Base-by-base conservation (phyloP, 2,797 vertebrate genomes). In the Paguma larvata region DNA sequence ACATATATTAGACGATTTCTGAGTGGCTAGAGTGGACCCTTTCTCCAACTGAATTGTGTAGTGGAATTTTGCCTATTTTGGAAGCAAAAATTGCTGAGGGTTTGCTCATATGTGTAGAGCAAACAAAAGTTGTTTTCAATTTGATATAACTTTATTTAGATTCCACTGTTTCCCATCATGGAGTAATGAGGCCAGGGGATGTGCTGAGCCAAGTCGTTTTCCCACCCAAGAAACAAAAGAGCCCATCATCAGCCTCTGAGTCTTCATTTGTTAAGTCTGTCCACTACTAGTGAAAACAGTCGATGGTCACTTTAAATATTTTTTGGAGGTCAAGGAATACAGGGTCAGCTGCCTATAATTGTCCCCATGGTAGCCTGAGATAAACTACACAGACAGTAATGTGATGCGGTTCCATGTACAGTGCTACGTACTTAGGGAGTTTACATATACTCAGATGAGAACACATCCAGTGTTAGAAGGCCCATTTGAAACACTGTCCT, bases 111-210 rank as follows among this genome's bases (percentile, higher is more conserved):
- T 27, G 14, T n/a, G 4, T 83, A 59, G 89, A 91, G 13, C 78
- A 86, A 95, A 86, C 38, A 75, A 85, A 79, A 53, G 5, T 62
- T 97, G 62, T 86, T 97, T 94, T 95, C 27, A 94, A 67, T 59
- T 94, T 62, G 34, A 30, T 92, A 48, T 62, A 41, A 80, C 65
- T 95, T 97, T 65, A 88, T 88, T 94, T 97, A 70, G 21, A 73
- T 94, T 91, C 89, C 48, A 38, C 75, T 80, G 41, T 84, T 94
- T 89, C 27, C 15, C 23, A 56, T 91, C 88, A 70, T 38, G 38
- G 85, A 87, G 85, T 83, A 89, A 80, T 51, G 75, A 91, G 51
- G 19, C 59, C 56, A 46, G 68, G 25, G 34, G 38, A 89, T 56
- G 32, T 56, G 32, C 46, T 90, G 21, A 86, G 80, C 59, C 59